Evolutionary conservation across 1,140 invertebrate genomes (phyloP), one percentile per base, ranked within the genome.

Genomic region (Calliopsis andreniformis): DNA sequence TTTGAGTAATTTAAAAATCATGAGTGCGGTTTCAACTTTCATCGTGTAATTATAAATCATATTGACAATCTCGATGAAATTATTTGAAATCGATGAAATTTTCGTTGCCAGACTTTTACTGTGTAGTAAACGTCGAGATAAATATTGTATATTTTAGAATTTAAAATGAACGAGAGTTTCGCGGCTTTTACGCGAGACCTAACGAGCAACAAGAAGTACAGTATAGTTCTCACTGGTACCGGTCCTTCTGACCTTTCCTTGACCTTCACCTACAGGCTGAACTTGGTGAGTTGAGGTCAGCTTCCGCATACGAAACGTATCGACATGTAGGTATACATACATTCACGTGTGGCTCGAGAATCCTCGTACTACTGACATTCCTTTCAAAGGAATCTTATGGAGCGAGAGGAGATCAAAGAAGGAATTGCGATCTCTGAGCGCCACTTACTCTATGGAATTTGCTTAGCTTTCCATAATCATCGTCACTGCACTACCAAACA

Each of bases 221-320:
- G 51, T 61, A 62, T 67, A 47, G 59, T 73, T 73, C 72, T 18
- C 56, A 47, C 18, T 43, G 12, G 16, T 59, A 83, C 39, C 55
- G 53, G 64, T 78, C 45, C 39, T 32, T 18, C 23, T 77, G 39
- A 80, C 77, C 83, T 78, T 63, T 71, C 42, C 63, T 23, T 69
- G 53, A 78, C 77, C 83, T 78, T 85, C 62, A 58, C 68, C 66
- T 82, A 68, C 81, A 55, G 75, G 35, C 10, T 58, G 43, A 78
- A 47, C 56, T 58, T 56, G 35, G 16, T 28, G 42, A 20, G 23
- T 35, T 42, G 18, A 1, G 23, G 53, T 10, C 35, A 68, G 53
- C 78, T 84, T 82, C 72, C 76, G 49, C 51, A n/a, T 73, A 47
- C 73, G 72, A 63, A 71, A 79, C 55, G 51, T 66, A 79, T 68